Conservation (phyloP, 2,797 vertebrate genomes). For the Botia kubotai region DNA sequence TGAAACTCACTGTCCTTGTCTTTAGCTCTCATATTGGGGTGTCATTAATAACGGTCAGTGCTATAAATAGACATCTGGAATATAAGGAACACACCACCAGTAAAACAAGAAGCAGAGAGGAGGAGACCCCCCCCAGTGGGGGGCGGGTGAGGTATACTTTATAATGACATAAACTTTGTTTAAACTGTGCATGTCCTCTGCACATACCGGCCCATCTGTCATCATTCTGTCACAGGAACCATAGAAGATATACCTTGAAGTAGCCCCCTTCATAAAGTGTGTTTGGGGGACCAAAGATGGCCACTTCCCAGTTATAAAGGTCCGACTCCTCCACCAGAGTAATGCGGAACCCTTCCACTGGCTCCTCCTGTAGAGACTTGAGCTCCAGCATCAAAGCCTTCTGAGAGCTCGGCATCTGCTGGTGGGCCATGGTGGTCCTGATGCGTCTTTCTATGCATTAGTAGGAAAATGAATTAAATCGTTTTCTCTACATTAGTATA, state of each 20-base stretch:
- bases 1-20: conserved; percentile 64
- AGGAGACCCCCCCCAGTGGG: conserved; percentile 38
- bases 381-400: conserved; percentile 96
- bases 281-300: conserved; percentile 94
- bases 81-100: conserved; percentile 68
- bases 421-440: conserved; percentile 86
- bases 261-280: conserved; percentile 94
- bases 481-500: background rate
- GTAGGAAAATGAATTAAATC: background rate
- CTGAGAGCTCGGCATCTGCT: conserved; percentile 94
- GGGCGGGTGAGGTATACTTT: background rate
- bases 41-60: conserved; percentile 74
- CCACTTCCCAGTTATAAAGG: conserved; percentile 97
- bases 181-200: background rate
- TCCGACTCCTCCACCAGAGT: conserved; percentile 93
- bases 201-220: background rate
- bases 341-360: conserved; percentile 94
- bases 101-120: conserved; percentile 32
- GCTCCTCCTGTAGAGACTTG: conserved; percentile 95
- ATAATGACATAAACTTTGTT: background rate
- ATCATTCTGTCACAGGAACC: background rate
- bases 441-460: conserved; percentile 49
- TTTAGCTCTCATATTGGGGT: conserved; percentile 64
- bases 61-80: conserved; percentile 75
- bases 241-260: conserved; percentile 86